Base-by-base conservation (phyloP, 2,888 invertebrate species). In the Stramonita haemastoma region DNA sequence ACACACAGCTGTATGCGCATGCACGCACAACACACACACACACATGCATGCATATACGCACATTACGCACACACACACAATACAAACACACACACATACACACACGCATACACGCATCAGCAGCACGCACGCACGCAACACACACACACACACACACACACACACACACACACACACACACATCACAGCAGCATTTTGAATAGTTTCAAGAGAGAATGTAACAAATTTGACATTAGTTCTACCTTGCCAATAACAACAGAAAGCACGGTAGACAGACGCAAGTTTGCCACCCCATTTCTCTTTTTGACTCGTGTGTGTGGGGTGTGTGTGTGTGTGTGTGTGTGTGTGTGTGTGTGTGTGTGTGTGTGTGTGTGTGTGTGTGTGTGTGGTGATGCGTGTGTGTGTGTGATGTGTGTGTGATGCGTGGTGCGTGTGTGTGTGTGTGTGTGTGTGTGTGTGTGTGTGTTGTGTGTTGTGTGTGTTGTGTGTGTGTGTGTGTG, bases 81-180 rank as follows among this genome's bases (percentile, higher is more conserved):
- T n/a, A 77, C 73, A 77, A 26, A n/a, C n/a, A n/a, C n/a, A n/a
- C n/a, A n/a, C n/a, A n/a, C 17, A 17, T 60, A 73, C 73, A 73
- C n/a, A 73, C 73, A 73, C 73, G n/a, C 73, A 73, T 26, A 26
- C n/a, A n/a, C n/a, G n/a, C n/a, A n/a, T n/a, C n/a, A n/a, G n/a
- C n/a, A n/a, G n/a, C n/a, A n/a, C n/a, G n/a, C n/a, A n/a, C n/a
- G n/a, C n/a, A n/a, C n/a, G n/a, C n/a, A n/a, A n/a, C 73, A 15
- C 73, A 77, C 73, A 77, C n/a, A 11, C 73, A 26, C 73, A 26
- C 73, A 11, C n/a, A 5, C 73, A n/a, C 29, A 13, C 73, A n/a
- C 73, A 13, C 73, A n/a, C n/a, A n/a, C 73, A 77, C 73, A 15
- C 73, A 77, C 73, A 77, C 73, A 77, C 73, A 77, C 73, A 77